Evolutionary conservation across 2,113 vertebrate genomes (phyloP), one percentile per base, ranked within the genome.

Genomic region (Megalops atlanticus): DNA sequence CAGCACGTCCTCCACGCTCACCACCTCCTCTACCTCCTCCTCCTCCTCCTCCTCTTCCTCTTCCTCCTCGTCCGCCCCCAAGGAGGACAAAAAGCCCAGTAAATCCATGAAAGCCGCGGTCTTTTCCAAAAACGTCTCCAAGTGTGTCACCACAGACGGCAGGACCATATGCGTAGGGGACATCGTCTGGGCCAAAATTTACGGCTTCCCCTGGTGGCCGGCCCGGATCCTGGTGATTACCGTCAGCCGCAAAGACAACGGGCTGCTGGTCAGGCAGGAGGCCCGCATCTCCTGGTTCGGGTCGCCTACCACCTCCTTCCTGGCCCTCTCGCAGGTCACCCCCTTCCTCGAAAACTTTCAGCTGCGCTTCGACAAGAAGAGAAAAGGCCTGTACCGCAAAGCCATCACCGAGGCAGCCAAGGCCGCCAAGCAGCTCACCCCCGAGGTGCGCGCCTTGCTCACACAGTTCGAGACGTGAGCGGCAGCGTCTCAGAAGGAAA

Each of bases 111-210:
- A 96, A 96, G 91, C 95, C 82, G 92, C 95, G 71, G 93, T 97
- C 82, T 98, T 97, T 95, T 98, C 97, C 88, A 98, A 98, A 95
- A 95, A 96, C 14, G 97, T 99, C 90, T 96, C 97, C 83, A 98
- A 98, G 77, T 97, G 96, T 85, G 86, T 96, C 86, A 95, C 97
- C 74, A 94, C 96, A 38, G 97, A 98, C 91, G 97, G 97, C 89
- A 97, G 97, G 89, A 96, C 95, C 85, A 95, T 99, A 92, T 98
- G 98, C 77, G 96, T 98, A 84, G 97, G 98, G 84, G 98, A 99
- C 95, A 99, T 99, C 86, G 98, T 99, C 47, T 99, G 98, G 98
- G 98, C 98, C 76, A 99, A 99, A 94, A 99, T 99, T 83, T 98
- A 97, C 33, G 98, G 98, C 90, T 99, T 98, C 89, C 97, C 98